phyloP scores from a whole-genome alignment of 2,888 invertebrate genomes.

The Cosmopolites sordidus region DNA sequence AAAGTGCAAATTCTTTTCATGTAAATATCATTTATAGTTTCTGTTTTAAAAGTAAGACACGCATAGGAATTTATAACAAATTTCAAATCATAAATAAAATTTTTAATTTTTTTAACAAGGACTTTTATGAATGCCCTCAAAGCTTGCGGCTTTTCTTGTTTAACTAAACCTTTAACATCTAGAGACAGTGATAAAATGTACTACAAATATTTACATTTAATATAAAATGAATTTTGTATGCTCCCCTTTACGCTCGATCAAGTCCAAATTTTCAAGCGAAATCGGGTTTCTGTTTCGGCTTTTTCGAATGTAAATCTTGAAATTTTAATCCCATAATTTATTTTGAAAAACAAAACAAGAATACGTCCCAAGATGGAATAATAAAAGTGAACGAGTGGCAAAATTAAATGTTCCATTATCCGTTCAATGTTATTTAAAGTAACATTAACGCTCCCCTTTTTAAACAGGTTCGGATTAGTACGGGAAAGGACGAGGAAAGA shows the following conservation, averaged over 20 bases:
- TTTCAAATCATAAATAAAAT: too few relatives aligned
- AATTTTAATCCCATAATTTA: slow-evolving; percentile 10
- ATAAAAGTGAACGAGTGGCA: slow-evolving; percentile 6
- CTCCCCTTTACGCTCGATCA: slow-evolving; percentile 2
- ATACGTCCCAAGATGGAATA: slow-evolving; percentile 6
- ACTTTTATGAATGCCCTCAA: too few relatives aligned
- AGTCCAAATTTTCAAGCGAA: slow-evolving; percentile 1
- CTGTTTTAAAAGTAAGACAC: too few relatives aligned
- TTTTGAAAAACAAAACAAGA: slow-evolving; percentile 7
- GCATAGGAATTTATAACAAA: too few relatives aligned
- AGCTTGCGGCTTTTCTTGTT: slow-evolving; percentile 1
- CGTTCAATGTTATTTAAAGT: slow-evolving; percentile 8
- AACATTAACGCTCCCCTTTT: slow-evolving; percentile 6
- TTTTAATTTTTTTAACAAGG: too few relatives aligned
- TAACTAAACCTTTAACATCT: slow-evolving; percentile 2
- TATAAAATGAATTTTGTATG: slow-evolving; percentile 3
- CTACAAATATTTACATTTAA: slow-evolving; percentile 7
- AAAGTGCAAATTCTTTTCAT: too few relatives aligned
- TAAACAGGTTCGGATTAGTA: too few relatives aligned
- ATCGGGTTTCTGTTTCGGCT: slow-evolving; percentile 1
- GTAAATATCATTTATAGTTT: too few relatives aligned
- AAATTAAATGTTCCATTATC: slow-evolving; percentile 9
- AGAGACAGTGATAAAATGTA: slow-evolving; percentile 3
- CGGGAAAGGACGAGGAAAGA: too few relatives aligned
- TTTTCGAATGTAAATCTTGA: slow-evolving; percentile 9